These are phyloP conservation scores for Ceratoteleas bidentatus DNA, from an alignment of 1,140 invertebrate genomes.

Conservation along the genomic window DNA sequence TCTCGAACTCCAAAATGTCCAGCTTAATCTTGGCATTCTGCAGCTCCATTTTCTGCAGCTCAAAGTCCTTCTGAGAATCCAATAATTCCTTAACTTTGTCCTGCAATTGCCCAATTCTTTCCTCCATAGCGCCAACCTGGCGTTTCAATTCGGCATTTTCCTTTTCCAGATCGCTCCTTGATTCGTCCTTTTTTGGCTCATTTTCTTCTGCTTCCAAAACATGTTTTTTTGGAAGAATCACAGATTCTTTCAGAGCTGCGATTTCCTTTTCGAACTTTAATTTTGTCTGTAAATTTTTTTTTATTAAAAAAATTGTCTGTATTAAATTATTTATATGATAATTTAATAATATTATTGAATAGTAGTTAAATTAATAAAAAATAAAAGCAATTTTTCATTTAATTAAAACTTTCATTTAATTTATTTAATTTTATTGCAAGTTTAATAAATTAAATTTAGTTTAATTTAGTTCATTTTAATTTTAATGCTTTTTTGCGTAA, in stretches of 20 bases:
- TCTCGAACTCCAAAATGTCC: constrained; percentile 74
- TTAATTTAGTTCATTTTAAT: too few relatives aligned
- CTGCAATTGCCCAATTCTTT: constrained; percentile 71
- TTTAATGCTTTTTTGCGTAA: too few relatives aligned
- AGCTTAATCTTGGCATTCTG: constrained; percentile 73
- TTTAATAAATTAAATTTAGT: too few relatives aligned
- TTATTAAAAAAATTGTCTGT: too few relatives aligned
- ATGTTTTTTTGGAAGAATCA: not conserved
- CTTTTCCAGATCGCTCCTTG: constrained; percentile 49
- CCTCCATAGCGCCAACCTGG: constrained; percentile 67
- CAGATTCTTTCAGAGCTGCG: constrained; percentile 40
- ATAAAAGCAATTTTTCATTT: too few relatives aligned
- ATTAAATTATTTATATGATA: too few relatives aligned
- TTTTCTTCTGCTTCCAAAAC: constrained; percentile 17
- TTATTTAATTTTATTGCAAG: too few relatives aligned
- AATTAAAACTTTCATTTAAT: too few relatives aligned
- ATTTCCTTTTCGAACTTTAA: constrained; percentile 74
- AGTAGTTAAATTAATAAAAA: too few relatives aligned
- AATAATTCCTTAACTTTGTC: constrained; percentile 69
- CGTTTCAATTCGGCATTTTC: constrained; percentile 63
- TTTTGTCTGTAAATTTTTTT: too few relatives aligned
- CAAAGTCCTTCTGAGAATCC: constrained; percentile 68
- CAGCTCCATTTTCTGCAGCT: constrained; percentile 73
- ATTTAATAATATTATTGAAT: too few relatives aligned
- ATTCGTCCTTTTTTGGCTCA: constrained; percentile 66